Base-by-base conservation (phyloP, 1,140 invertebrate genomes). In the Ceratosolen fusciceps region DNA sequence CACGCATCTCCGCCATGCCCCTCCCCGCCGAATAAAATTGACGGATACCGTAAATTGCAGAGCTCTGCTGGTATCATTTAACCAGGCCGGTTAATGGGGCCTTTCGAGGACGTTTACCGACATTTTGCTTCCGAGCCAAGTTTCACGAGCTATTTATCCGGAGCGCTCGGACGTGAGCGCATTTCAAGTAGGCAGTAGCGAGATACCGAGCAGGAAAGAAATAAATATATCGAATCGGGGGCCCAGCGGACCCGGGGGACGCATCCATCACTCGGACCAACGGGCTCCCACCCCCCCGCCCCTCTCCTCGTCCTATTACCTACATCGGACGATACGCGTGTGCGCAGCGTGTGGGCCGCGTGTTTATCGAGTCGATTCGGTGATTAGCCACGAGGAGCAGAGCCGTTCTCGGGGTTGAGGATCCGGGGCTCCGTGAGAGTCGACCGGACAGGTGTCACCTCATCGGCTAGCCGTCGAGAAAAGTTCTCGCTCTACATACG, bases 401-500 rank as follows among this genome's bases (percentile, higher is more conserved):
- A 7, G 39, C 39, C 39, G 39, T 7, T 5, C 5, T 43, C 5
- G 12, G 5, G 12, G 5, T 43, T 43, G 39, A 12, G 39, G 5
- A 12, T 43, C 39, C 39, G 39, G 5, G 39, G 12, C 5, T 12
- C 39, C 39, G 39, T 43, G 12, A 43, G 39, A 5, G 12, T 43
- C 39, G 39, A 12, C 39, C 12, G 5, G 39, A 43, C 39, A 12
- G 12, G 39, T 7, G 39, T 65, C 19, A 19, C 34, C 37, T n/a
- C 34, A n/a, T 37, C 31, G 16, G 37, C 60, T 65, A 65, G 34
- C 60, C 60, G 9, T 31, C 21, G 52, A 54, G 52, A 73, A 73
- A 73, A 56, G 72, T 77, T 70, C 74, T 77, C 49, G 74, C 74
- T 77, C 74, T 70, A 70, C 74, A 77, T 77, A 77, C 74, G 39